Percentiles rank a stretch among this genome's conserved stretches.
These are phyloP conservation scores for Adrianichthys oophorus DNA, from an alignment of 2,797 vertebrate species.

Conservation along the genomic window DNA sequence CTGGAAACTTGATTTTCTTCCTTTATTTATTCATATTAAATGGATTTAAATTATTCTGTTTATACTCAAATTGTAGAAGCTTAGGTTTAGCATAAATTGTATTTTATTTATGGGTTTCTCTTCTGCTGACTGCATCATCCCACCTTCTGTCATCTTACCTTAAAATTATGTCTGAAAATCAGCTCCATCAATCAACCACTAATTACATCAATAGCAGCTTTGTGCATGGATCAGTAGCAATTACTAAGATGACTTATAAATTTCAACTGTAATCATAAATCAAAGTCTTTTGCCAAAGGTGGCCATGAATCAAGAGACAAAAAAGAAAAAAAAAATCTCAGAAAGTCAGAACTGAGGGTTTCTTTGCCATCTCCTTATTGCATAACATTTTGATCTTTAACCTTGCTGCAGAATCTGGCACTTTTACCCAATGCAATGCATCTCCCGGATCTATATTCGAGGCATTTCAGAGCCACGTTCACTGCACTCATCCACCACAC, in stretches of 20 bases:
- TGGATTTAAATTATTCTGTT: too few relatives aligned
- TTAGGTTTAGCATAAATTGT: constrained; percentile 48
- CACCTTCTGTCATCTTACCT: constrained; percentile 6
- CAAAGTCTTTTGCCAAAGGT: constrained; percentile 27
- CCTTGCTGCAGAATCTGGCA: constrained; percentile 7
- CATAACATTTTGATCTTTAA: constrained; percentile 12
- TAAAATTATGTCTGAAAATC: constrained; percentile 41
- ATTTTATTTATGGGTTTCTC: constrained; percentile 25
- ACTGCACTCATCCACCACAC: constrained; percentile 16
- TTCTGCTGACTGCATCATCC: constrained; percentile 22
- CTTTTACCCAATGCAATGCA: constrained; percentile 8
- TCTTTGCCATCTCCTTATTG: not conserved
- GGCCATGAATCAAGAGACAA: constrained; percentile 9
- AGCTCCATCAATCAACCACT: constrained; percentile 51
- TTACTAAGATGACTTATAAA: constrained; percentile 31
- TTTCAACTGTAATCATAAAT: constrained; percentile 16
- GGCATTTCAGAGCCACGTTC: constrained; percentile 14
- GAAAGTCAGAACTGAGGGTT: not conserved
- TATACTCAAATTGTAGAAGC: constrained; percentile 2
- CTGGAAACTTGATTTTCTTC: not conserved
- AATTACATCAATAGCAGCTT: constrained; percentile 21
- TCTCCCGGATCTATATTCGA: not conserved
- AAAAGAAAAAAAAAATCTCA: constrained; percentile 2
- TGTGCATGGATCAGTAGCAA: constrained; percentile 39
- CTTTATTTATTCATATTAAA: not conserved